These are phyloP conservation scores for Rhinoderma darwinii DNA, from an alignment of 2,113 vertebrate species.

Conservation along the genomic window DNA sequence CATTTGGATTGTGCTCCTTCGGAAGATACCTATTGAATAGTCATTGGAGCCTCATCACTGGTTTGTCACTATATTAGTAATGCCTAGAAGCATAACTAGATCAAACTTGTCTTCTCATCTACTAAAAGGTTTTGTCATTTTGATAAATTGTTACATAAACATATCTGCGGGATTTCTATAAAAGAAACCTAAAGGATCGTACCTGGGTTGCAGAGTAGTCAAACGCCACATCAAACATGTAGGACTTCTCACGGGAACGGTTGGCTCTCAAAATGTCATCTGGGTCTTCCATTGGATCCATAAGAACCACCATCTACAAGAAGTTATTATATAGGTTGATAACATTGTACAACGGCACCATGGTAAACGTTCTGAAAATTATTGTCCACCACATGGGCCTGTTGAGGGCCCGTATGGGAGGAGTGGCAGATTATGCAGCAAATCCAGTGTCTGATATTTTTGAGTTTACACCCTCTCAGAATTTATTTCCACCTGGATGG, in stretches of 20 bases:
- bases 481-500: too few relatives aligned
- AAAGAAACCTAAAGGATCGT: background rate
- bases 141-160: background rate
- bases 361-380: background rate
- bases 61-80: background rate
- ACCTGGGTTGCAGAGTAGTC: constrained; percentile 89
- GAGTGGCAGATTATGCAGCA: background rate
- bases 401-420: background rate
- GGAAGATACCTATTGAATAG: background rate
- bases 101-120: too few relatives aligned
- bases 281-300: constrained; percentile 88
- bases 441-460: too few relatives aligned
- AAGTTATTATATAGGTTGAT: background rate
- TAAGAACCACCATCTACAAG: constrained; percentile 86
- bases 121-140: background rate
- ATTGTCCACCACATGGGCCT: background rate
- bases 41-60: background rate
- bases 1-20: background rate
- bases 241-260: constrained; percentile 88
- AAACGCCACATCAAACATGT: constrained; percentile 87
- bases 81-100: background rate
- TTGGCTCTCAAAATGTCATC: constrained; percentile 84
- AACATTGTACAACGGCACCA: background rate
- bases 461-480: too few relatives aligned
- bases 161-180: background rate